Evolutionary conservation across 1,140 invertebrate genomes (phyloP).

Genomic region (Penaeus indicus): DNA sequence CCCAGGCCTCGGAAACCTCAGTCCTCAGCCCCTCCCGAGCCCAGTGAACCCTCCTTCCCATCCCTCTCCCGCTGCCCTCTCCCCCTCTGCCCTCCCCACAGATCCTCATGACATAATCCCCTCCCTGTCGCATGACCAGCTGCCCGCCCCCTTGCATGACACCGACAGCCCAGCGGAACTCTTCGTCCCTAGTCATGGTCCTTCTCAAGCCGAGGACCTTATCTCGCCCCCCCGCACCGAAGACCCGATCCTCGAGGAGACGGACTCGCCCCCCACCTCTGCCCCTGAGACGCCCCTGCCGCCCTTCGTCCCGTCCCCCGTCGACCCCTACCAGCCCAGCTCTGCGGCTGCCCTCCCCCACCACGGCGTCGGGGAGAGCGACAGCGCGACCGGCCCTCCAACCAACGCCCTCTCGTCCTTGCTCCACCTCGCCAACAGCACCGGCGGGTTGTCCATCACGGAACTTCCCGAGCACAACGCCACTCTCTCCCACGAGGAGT

Average conservation of each 20-base stretch:
- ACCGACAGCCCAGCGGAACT: background rate
- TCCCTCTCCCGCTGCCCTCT: slow-evolving; percentile 4
- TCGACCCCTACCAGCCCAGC: background rate
- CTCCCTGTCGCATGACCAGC: slow-evolving; percentile 7
- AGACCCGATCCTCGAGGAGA: too few species aligned
- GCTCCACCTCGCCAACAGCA: too few species aligned
- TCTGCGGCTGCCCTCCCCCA: background rate
- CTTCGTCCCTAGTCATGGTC: background rate
- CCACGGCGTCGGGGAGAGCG: background rate
- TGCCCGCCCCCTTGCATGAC: background rate
- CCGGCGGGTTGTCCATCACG: too few species aligned
- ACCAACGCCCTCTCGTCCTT: too few species aligned
- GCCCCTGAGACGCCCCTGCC: slow-evolving; percentile 6
- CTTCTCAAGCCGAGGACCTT: background rate
- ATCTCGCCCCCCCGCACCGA: background rate
- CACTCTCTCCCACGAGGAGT: slow-evolving; percentile 36
- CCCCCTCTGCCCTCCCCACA: background rate
- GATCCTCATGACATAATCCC: background rate
- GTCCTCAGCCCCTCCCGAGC: background rate
- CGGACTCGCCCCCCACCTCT: background rate
- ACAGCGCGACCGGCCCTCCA: background rate
- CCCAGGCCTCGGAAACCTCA: too few species aligned
- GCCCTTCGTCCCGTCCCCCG: slow-evolving; percentile 12
- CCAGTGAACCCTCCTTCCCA: background rate
- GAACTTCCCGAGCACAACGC: background rate